These are phyloP conservation scores for Amblyjoppa proteus DNA, from an alignment of 2,888 invertebrate species.

Conservation along the genomic window DNA sequence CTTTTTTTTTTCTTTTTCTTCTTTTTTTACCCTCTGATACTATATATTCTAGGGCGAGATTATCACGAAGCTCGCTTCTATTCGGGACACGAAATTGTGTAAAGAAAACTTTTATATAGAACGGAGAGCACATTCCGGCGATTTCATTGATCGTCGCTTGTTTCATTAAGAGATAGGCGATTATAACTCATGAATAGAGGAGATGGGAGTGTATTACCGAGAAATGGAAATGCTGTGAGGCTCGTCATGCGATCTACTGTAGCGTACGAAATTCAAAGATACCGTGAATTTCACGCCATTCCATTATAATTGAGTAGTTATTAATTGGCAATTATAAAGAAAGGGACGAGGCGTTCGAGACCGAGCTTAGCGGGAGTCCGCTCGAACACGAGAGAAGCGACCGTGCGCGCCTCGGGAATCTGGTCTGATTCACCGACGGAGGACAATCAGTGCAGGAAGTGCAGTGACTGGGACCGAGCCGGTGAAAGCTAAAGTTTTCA, in stretches of 20 bases:
- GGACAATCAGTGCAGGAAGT: conserved; percentile 84
- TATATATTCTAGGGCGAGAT: conserved; percentile 7
- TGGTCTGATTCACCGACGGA: conserved; percentile 71
- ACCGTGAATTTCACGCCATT: conserved; percentile 49
- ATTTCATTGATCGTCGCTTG: not conserved
- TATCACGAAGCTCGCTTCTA: not conserved
- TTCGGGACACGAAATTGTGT: not conserved
- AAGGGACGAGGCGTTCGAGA: conserved; percentile 43
- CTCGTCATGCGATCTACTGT: not conserved
- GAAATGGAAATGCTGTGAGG: conserved; percentile 30
- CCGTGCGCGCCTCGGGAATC: conserved; percentile 52
- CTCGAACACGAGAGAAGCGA: conserved; percentile 14
- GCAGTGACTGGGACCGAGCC: conserved; percentile 83
- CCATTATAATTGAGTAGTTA: conserved; percentile 67
- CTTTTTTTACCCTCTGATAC: not conserved
- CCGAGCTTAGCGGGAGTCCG: conserved; percentile 40
- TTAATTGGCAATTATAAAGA: conserved; percentile 72
- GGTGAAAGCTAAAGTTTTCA: conserved; percentile 81
- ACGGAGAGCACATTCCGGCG: not conserved
- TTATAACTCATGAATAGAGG: not conserved
- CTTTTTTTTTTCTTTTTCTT: not conserved
- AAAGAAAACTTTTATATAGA: not conserved
- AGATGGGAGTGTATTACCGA: not conserved
- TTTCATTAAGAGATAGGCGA: not conserved
- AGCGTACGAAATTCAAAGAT: conserved; percentile 52